Conservation (phyloP, 2,797 vertebrate genomes). For the Distichodus sexfasciatus region DNA sequence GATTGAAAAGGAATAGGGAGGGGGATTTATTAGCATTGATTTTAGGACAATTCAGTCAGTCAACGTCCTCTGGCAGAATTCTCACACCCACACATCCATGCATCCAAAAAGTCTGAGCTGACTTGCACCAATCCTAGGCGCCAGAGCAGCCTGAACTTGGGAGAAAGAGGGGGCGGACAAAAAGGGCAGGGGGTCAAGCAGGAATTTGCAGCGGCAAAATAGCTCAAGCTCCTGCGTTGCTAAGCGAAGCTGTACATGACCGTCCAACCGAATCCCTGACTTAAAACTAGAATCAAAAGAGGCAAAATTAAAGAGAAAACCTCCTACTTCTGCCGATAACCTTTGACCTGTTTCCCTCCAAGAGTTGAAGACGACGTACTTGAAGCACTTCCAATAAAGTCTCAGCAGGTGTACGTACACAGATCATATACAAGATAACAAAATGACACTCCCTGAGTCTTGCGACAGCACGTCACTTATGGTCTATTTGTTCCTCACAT, state of each 20-base stretch:
- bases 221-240: not conserved
- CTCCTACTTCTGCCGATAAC: not conserved
- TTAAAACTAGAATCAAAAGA: too few species aligned
- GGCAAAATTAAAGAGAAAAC: not conserved
- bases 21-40: constrained; percentile 36
- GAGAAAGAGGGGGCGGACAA: not conserved
- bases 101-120: constrained; percentile 36
- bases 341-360: too few species aligned
- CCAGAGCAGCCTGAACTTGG: not conserved
- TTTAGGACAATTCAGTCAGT: constrained; percentile 38
- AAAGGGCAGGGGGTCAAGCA: not conserved
- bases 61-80: constrained; percentile 13
- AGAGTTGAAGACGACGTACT: too few species aligned
- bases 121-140: constrained; percentile 47
- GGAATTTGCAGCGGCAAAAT: constrained; percentile 4
- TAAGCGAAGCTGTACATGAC: too few species aligned
- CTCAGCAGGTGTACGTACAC: not conserved
- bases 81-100: constrained; percentile 34
- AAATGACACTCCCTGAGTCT: not conserved
- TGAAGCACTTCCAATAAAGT: not conserved
- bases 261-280: too few species aligned
- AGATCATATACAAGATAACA: not conserved
- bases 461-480: not conserved
- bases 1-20: not conserved
- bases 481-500: not conserved